Base-by-base conservation (phyloP, 2,113 vertebrate species). In the Zosterops japonicus region DNA sequence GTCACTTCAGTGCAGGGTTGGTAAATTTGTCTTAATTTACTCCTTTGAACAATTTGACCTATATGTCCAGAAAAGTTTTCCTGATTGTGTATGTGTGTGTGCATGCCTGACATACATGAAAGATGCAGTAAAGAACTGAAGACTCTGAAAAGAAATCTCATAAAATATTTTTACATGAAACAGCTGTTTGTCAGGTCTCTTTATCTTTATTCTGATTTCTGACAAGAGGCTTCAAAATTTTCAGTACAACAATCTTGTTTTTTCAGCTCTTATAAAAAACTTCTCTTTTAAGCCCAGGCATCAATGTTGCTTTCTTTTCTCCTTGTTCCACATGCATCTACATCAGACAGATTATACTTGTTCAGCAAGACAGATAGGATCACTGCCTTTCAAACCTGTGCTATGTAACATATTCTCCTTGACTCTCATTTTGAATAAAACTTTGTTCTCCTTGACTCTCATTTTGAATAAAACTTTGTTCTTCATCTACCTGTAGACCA, bases 391-490 rank as follows among this genome's bases (percentile, higher is more conserved):
- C 75, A 93, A 79, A 87, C 44, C 57, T 83, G n/a, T 52, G 53
- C 69, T 57, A 21, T 41, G 65, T 67, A 87, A 85, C 81, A 80
- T 22, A 33, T 71, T 91, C 15, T 79, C 29, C 36, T 88, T 83
- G 64, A 77, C 27, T 81, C 35, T 72, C 24, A 56, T 90, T 94
- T 95, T 87, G 82, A 90, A 41, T 68, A 87, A 89, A 91, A 89
- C 36, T 39, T 39, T 39, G 36, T 71, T 91, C 15, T 79, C 29
- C 36, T 88, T 83, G 64, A 77, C 27, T 81, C 35, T 72, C 24
- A 56, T 90, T 94, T 95, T 87, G 82, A 90, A 41, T 71, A 87
- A 89, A 91, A 89, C 21, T 80, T 92, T 41, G 18, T 87, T 95
- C 47, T 92, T 95, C 64, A n/a, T 68, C 71, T 89, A 56, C 28